Base-by-base conservation (phyloP, 2,113 vertebrate species). In the Anarrhichthys ocellatus region DNA sequence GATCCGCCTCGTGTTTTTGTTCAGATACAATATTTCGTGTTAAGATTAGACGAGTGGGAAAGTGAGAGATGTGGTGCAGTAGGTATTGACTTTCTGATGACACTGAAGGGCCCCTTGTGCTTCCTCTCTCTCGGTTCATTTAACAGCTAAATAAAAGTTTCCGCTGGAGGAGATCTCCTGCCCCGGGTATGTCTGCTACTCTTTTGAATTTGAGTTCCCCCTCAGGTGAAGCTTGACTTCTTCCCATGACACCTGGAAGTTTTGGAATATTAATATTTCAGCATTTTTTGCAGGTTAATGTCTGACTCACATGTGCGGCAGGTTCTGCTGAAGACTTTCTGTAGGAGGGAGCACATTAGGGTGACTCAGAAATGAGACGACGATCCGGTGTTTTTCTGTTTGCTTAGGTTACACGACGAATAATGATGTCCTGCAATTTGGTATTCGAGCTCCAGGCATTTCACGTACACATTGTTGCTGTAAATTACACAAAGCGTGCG, bases 191-290 rank as follows among this genome's bases (percentile, higher is more conserved):
- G 50, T 59, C 52, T 70, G 44, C 9, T 20, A 22, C 34, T 24
- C 61, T 44, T 13, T 13, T 24, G 58, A 38, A 48, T 52, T 8
- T 29, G 56, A 61, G 54, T 9, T 46, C 48, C 50, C 59, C 24
- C 40, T 58, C 52, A 5, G 2, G 17, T 0, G 36, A 3, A 78
- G 5, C n/a, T 59, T 13, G 13, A 38, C 64, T 65, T 65, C 34
- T 70, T 46, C 36, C 63, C 36, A 46, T 69, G 74, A 67, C 76
- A 76, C 11, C 14, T 40, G 22, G 58, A 65, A 56, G 63, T 77
- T 27, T 27, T 77, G 38, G 18, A 34, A 22, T 63, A 71, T 87
- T 22, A 68, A 76, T 80, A 87, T 80, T 80, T 69, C 18, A 78
- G 32, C 11, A 27, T 50, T 52, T 34, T 34, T 13, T 7, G 11